Conservation (phyloP, 2,797 vertebrate genomes). For the Trachurus trachurus region DNA sequence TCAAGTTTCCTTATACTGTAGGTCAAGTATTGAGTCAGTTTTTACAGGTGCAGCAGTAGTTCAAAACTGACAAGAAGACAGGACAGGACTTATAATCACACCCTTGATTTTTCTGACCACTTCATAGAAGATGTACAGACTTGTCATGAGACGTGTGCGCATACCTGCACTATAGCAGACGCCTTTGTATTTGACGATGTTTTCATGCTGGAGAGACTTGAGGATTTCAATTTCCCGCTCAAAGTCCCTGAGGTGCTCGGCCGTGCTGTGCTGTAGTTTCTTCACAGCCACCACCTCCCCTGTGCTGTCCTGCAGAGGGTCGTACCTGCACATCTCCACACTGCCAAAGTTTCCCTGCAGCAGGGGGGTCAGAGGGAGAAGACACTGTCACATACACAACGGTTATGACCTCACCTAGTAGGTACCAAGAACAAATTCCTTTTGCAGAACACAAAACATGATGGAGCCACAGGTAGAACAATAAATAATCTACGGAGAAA, state of each 20-base stretch:
- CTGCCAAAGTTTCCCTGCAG: slow-evolving; percentile 98
- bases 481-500: too few relatives aligned
- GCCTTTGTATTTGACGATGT: slow-evolving; percentile 98
- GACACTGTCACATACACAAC: not conserved
- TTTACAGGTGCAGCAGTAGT: not conserved
- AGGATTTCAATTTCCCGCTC: slow-evolving; percentile 98
- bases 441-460: not conserved
- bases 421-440: not conserved
- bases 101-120: not conserved
- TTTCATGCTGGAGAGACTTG: slow-evolving; percentile 97
- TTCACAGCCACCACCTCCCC: slow-evolving; percentile 98
- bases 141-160: slow-evolving; percentile 10
- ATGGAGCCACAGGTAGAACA: not conserved
- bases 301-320: slow-evolving; percentile 96
- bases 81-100: not conserved
- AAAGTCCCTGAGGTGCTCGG: slow-evolving; percentile 95
- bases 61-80: not conserved
- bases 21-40: not conserved
- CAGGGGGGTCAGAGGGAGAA: not conserved
- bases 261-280: slow-evolving; percentile 96
- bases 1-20: not conserved
- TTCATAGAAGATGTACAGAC: not conserved
- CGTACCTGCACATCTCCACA: slow-evolving; percentile 98
- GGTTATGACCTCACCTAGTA: not conserved
- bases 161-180: slow-evolving; percentile 98